Percentiles rank a stretch among this genome's conserved stretches.
These are phyloP conservation scores for Ceratina calcarata DNA, from an alignment of 1,140 invertebrate genomes.

Conservation along the genomic window DNA sequence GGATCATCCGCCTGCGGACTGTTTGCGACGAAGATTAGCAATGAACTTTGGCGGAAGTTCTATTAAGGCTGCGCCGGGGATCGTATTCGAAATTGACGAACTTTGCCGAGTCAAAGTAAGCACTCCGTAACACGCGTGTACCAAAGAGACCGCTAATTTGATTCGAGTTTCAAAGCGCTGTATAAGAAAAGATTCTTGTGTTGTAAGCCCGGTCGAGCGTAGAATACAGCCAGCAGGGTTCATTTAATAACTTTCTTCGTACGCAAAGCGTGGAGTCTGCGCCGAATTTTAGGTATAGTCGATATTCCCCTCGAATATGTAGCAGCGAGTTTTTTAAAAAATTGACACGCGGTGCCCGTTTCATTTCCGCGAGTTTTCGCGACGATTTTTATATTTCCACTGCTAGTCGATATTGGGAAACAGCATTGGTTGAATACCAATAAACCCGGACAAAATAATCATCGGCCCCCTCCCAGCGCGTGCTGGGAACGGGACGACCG, in stretches of 20 bases:
- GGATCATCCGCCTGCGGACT: background rate
- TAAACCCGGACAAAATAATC: background rate
- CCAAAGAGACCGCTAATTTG: background rate
- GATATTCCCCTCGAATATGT: no score
- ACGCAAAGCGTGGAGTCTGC: background rate
- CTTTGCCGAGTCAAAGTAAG: background rate
- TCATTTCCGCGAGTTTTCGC: background rate
- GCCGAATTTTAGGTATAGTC: background rate
- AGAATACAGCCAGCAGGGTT: slow-evolving; percentile 1
- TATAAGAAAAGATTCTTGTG: background rate
- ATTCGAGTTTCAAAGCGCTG: background rate
- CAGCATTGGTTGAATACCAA: background rate
- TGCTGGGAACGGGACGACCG: no score
- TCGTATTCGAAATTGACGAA: background rate
- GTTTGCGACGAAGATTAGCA: background rate
- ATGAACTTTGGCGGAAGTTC: background rate
- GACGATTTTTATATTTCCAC: background rate
- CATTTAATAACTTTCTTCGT: slow-evolving; percentile 27
- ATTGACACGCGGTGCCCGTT: background rate
- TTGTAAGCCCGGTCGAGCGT: background rate
- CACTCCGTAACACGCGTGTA: background rate
- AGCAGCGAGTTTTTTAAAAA: background rate
- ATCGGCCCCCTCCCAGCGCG: background rate
- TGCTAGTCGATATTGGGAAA: background rate
- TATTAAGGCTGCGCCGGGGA: background rate